Conservation (phyloP, 1,140 invertebrate genomes). For the Scaptomyza graminum region DNA sequence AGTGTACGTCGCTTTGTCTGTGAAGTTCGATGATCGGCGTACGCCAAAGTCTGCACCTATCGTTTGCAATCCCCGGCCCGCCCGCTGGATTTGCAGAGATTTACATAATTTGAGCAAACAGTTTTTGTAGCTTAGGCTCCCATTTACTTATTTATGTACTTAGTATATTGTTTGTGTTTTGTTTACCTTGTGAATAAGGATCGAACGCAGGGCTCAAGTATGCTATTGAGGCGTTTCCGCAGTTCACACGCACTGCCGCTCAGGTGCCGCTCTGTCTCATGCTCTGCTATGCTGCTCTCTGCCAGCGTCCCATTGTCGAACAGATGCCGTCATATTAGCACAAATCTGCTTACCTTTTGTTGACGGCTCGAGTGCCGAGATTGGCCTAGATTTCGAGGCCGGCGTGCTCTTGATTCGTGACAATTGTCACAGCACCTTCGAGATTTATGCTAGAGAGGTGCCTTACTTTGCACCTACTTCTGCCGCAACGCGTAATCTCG, state of each 20-base stretch:
- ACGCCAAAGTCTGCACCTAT: conserved; percentile 27
- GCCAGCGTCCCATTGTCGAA: conserved; percentile 50
- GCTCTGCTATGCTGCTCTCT: neutral
- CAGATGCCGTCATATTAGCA: conserved; percentile 79
- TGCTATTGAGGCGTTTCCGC: conserved; percentile 60
- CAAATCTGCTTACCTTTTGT: conserved; percentile 79
- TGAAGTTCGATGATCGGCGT: conserved; percentile 29
- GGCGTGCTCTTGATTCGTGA: conserved; percentile 57
- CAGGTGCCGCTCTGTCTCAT: conserved; percentile 35
- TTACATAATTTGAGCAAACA: conserved; percentile 78
- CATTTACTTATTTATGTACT: neutral
- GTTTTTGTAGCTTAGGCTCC: conserved; percentile 50
- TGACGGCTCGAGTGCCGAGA: conserved; percentile 61
- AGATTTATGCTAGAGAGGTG: conserved; percentile 27
- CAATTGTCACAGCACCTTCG: conserved; percentile 67
- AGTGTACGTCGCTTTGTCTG: conserved; percentile 63
- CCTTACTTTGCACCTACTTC: conserved; percentile 25
- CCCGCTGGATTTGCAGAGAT: conserved; percentile 73
- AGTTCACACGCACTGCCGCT: conserved; percentile 64
- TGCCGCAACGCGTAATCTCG: conserved; percentile 62
- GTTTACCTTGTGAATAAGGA: conserved; percentile 55
- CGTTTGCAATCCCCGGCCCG: conserved; percentile 48
- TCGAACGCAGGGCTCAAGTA: conserved; percentile 15
- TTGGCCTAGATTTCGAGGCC: conserved; percentile 37
- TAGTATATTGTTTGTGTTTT: conserved; percentile 7